A percentile compares a stretch with the other conserved stretches of the same genome.
Evolutionary conservation across 2,113 vertebrate species (phyloP).

Genomic region (rabbit (Oryctolagus cuniculus)): DNA sequence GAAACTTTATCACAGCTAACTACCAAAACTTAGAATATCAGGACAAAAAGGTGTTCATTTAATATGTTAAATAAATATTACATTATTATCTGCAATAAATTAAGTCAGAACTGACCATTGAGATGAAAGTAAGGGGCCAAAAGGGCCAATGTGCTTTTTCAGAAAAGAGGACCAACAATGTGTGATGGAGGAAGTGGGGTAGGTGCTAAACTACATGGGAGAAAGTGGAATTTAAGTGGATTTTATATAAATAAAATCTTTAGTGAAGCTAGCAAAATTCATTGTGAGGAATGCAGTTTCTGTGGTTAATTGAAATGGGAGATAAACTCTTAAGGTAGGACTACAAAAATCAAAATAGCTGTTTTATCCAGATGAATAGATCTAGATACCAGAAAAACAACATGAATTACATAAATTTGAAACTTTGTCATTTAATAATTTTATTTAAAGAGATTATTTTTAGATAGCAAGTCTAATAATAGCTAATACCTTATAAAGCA

Average conservation of each 20-base stretch:
- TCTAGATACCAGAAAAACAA: conserved; percentile 5
- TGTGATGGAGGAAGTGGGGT: background rate
- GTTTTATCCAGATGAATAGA: background rate
- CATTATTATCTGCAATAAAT: background rate
- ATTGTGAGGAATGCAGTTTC: background rate
- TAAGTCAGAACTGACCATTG: background rate
- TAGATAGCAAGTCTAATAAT: background rate
- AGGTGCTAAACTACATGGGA: background rate
- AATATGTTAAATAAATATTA: conserved; percentile 16
- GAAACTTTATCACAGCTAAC: background rate
- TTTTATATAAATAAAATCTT: background rate
- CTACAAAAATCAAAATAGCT: conserved; percentile 16
- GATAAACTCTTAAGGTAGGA: background rate
- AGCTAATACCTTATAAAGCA: background rate
- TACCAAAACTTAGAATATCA: conserved; percentile 38
- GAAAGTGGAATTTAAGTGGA: background rate
- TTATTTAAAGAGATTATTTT: conserved; percentile 38
- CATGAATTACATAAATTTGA: background rate
- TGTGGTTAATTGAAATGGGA: background rate
- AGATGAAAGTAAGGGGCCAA: background rate
- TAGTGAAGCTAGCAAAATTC: background rate
- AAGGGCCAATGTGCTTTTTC: background rate
- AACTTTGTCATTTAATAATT: background rate
- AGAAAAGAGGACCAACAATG: background rate
- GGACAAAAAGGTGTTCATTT: background rate